These are phyloP conservation scores for Ichneumoninae sp. DNA, from an alignment of 2,888 invertebrate genomes.

Conservation along the genomic window DNA sequence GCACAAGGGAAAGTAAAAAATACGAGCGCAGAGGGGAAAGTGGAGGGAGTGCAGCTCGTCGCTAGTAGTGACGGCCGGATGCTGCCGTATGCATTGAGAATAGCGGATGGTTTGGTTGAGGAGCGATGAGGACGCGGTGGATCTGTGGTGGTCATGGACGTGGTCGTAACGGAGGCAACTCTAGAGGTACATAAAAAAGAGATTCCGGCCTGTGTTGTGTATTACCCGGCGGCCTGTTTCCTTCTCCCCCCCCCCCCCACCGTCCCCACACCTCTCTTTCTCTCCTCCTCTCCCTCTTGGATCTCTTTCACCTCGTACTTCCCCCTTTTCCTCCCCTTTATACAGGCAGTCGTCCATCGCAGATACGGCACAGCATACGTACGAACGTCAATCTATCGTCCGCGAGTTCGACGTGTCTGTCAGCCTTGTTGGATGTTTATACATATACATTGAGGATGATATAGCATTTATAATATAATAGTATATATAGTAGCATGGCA, in stretches of 20 bases:
- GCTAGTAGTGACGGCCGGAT: conserved; percentile 68
- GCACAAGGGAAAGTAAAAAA: conserved; percentile 35
- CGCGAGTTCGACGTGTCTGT: conserved; percentile 29
- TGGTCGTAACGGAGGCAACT: conserved; percentile 78
- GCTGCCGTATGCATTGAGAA: conserved; percentile 75
- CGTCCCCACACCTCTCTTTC: not conserved
- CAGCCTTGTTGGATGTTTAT: conserved; percentile 18
- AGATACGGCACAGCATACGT: conserved; percentile 47
- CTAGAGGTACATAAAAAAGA: conserved; percentile 54
- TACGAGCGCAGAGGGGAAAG: not conserved
- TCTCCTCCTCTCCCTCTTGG: not conserved
- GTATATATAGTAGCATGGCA: not conserved
- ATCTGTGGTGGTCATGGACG: conserved; percentile 72
- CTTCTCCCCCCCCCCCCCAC: conserved; percentile 22
- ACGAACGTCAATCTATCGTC: conserved; percentile 20
- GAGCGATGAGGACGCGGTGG: conserved; percentile 53
- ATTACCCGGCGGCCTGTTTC: conserved; percentile 54
- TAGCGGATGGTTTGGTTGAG: conserved; percentile 68
- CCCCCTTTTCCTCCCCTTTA: conserved; percentile 37
- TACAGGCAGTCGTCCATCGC: conserved; percentile 53
- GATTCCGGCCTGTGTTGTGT: conserved; percentile 59
- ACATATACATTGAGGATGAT: conserved; percentile 7
- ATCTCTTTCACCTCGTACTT: conserved; percentile 15
- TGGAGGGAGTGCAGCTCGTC: conserved; percentile 41
- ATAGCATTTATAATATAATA: conserved; percentile 17